Evolutionary conservation across 2,888 invertebrate species (phyloP), one percentile per base, ranked within the genome.

Genomic region (Pollenia angustigena): DNA sequence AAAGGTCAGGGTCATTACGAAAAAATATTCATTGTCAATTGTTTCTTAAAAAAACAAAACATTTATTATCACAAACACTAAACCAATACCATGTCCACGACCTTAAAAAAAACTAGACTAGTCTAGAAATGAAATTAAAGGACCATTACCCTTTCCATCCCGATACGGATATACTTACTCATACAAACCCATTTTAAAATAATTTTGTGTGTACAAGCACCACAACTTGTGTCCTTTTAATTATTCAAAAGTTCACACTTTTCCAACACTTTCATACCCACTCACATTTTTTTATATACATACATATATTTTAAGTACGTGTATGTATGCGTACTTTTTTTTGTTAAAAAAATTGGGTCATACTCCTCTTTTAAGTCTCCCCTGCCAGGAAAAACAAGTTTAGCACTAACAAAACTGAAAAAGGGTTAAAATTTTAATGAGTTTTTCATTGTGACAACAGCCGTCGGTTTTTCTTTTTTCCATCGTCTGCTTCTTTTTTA

Each of bases 241-340:
- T 85, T 81, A 81, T 81, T 74, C 66, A 74, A 81, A 81, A 79
- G 54, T 85, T 85, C 81, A 85, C 85, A 85, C 85, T 85, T 85
- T 85, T 69, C 56, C 58, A 81, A 72, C 81, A 58, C 56, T 52
- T 32, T 6, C 50, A 52, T 16, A 48, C n/a, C 14, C 40, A 42
- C 14, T 18, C 48, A 60, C 60, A 60, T n/a, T 10, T 8, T 18
- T 48, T 4, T 32, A n/a, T n/a, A 32, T 11, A 23, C 50, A 32
- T 11, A 23, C 50, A 18, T 16, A 18, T 60, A 60, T 50, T 32
- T 32, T 32, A 40, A 10, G 64, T 23, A 42, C 2, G 23, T 23
- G 58, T 58, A 32, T 58, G 40, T 62, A 58, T 58, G 23, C 32
- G 16, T 69, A 4, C n/a, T 68, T 50, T 50, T 9, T 16, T 54